Evolutionary conservation across 2,888 invertebrate genomes (phyloP).

Genomic region (Aphodius granarius): DNA sequence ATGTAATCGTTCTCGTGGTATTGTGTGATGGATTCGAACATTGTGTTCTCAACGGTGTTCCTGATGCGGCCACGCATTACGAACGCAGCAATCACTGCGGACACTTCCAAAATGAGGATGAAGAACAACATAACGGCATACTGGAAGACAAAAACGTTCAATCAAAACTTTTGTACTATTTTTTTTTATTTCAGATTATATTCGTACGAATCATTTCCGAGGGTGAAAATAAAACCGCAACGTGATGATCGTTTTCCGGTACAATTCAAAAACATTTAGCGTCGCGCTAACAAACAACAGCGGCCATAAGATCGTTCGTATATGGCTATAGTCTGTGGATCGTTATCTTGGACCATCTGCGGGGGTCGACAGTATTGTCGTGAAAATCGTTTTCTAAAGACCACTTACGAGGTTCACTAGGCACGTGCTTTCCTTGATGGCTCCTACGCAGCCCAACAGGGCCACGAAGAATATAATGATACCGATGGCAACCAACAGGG

Average conservation of each 20-base stretch:
- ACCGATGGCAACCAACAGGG: conserved; percentile 75
- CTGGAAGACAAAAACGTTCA: conserved; percentile 45
- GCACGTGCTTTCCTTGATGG: conserved; percentile 75
- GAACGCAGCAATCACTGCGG: conserved; percentile 62
- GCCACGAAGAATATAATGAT: conserved; percentile 74
- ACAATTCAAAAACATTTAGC: background rate
- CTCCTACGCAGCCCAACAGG: conserved; percentile 83
- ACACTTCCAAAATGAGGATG: conserved; percentile 63
- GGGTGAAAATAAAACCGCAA: background rate
- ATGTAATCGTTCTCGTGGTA: conserved; percentile 50
- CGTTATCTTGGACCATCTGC: background rate
- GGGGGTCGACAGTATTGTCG: background rate
- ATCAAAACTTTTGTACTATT: no score
- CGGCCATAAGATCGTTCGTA: background rate
- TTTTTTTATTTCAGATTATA: no score
- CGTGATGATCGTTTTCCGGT: background rate
- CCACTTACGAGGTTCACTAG: conserved; percentile 62
- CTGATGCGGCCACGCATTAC: conserved; percentile 54
- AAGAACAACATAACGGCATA: conserved; percentile 60
- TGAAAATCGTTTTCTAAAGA: background rate
- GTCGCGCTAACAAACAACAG: background rate
- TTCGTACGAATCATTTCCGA: background rate
- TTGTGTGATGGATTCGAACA: conserved; percentile 55
- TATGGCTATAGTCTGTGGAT: background rate
- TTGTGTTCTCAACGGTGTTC: conserved; percentile 51